Percentiles rank a stretch among this genome's conserved stretches.
These are phyloP conservation scores for Reticulitermes speratus DNA, from an alignment of 1,140 invertebrate species.

Conservation along the genomic window DNA sequence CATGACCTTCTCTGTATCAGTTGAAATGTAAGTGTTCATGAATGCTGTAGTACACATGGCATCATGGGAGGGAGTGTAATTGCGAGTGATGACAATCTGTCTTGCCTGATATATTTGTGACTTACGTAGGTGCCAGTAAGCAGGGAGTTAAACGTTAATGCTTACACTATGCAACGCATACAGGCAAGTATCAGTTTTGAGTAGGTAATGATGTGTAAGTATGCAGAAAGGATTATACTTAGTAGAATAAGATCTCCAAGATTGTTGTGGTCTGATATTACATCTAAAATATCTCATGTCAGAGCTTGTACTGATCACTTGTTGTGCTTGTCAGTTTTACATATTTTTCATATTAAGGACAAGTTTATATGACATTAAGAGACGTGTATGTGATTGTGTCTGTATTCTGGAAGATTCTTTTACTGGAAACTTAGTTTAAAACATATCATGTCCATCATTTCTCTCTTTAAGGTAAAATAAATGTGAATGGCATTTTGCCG, in stretches of 20 bases:
- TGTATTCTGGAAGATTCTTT: neutral
- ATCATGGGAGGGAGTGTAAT: neutral
- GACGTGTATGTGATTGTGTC: neutral
- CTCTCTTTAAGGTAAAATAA: neutral
- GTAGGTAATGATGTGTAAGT: neutral
- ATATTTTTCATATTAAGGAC: neutral
- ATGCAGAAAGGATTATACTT: neutral
- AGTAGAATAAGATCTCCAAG: neutral
- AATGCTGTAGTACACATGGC: neutral
- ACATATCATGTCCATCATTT: neutral
- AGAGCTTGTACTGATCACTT: neutral
- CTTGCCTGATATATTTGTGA: neutral
- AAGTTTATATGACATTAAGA: neutral
- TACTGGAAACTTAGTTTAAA: neutral
- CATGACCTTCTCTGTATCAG: neutral
- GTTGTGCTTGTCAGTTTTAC: neutral
- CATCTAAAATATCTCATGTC: neutral
- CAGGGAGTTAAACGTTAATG: neutral
- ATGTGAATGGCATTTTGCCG: neutral
- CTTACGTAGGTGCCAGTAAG: neutral
- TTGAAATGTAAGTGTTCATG: slow-evolving; percentile 1
- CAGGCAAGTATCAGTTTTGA: neutral
- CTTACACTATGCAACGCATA: neutral
- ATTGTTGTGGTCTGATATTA: neutral
- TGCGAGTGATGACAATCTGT: neutral